A percentile compares a stretch with the other conserved stretches of the same genome.
These are phyloP conservation scores for Callaeas wilsoni DNA, from an alignment of 2,113 vertebrate species.

Conservation along the genomic window DNA sequence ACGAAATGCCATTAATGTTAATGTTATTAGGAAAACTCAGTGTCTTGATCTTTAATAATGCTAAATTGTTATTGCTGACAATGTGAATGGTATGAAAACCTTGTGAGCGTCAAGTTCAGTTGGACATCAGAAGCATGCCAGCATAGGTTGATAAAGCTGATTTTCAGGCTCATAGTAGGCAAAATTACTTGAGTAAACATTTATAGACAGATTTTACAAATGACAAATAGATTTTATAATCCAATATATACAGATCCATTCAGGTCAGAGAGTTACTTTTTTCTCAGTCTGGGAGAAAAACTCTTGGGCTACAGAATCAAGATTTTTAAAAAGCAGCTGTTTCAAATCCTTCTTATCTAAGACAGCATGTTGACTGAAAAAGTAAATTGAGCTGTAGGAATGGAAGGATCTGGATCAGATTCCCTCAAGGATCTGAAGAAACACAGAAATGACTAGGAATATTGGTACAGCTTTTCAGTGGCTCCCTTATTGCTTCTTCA, in stretches of 20 bases:
- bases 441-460: background rate
- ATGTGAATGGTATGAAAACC: background rate
- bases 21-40: background rate
- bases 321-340: background rate
- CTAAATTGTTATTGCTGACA: background rate
- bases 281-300: background rate
- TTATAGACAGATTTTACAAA: background rate
- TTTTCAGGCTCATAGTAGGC: background rate
- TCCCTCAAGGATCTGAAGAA: background rate
- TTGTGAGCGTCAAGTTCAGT: background rate
- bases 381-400: background rate
- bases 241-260: background rate
- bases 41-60: background rate
- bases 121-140: background rate
- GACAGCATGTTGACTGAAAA: background rate
- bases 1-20: background rate
- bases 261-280: background rate
- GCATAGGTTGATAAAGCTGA: background rate
- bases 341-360: background rate
- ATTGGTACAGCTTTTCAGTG: background rate
- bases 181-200: background rate
- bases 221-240: background rate
- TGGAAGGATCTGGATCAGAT: background rate
- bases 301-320: background rate
- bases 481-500: background rate